phyloP scores from a whole-genome alignment of 2,113 vertebrate genomes.

The Rhinopomastus cyanomelas region DNA sequence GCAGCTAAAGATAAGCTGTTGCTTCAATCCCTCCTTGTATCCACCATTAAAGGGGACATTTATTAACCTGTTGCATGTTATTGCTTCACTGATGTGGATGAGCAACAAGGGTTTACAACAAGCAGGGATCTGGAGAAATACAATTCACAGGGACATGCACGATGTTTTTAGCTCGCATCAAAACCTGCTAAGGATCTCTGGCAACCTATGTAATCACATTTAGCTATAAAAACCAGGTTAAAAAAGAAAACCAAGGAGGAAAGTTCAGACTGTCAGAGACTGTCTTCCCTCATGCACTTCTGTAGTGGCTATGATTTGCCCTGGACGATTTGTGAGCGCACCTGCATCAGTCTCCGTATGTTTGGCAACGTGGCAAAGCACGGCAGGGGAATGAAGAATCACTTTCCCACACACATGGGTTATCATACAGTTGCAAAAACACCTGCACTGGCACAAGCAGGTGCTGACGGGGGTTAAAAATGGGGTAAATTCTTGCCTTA shows the following conservation, averaged over 20 bases:
- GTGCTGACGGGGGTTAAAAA: not conserved
- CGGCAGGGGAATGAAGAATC: not conserved
- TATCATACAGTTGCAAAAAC: not conserved
- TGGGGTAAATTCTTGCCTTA: not conserved
- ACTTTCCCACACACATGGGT: not conserved
- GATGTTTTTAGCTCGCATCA: not conserved
- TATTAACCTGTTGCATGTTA: not conserved
- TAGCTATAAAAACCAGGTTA: not conserved
- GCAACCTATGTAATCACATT: not conserved
- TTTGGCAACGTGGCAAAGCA: not conserved
- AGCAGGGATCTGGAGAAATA: not conserved
- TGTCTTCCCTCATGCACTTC: not conserved
- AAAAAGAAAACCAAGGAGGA: not conserved
- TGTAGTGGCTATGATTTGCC: not conserved
- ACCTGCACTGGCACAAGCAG: not conserved
- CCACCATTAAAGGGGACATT: not conserved
- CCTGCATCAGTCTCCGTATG: not conserved
- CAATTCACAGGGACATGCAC: not conserved
- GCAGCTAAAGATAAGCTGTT: not conserved
- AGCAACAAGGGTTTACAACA: not conserved
- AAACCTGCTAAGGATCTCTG: not conserved
- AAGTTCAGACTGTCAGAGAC: not conserved
- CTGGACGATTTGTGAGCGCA: not conserved
- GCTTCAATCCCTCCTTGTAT: not conserved
- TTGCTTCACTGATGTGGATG: not conserved